phyloP scores from a whole-genome alignment of 2,797 vertebrate genomes.

The Kryptopterus vitreolus region DNA sequence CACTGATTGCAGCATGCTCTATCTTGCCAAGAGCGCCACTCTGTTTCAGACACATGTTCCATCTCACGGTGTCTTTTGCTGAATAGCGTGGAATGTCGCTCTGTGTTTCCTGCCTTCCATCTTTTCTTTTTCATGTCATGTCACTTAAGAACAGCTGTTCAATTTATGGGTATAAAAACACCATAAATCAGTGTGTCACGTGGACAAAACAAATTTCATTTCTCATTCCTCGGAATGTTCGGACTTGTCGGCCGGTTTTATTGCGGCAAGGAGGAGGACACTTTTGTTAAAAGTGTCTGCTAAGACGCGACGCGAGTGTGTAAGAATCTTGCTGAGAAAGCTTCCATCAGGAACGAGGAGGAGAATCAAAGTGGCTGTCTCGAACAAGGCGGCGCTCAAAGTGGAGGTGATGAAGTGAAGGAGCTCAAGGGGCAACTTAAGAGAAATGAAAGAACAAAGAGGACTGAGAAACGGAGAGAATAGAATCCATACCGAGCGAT shows the following conservation, averaged over 20 bases:
- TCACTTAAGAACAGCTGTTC: slow-evolving; percentile 40
- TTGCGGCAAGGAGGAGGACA: slow-evolving; percentile 40
- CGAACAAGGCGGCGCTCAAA: slow-evolving; percentile 54
- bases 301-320: slow-evolving; percentile 33
- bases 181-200: slow-evolving; percentile 46
- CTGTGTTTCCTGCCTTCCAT: slow-evolving; percentile 1
- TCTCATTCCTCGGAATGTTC: slow-evolving; percentile 53
- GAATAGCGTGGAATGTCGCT: neutral
- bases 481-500: neutral
- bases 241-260: slow-evolving; percentile 49
- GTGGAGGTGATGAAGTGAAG: slow-evolving; percentile 28
- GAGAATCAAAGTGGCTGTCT: slow-evolving; percentile 32
- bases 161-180: slow-evolving; percentile 13
- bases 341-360: slow-evolving; percentile 23
- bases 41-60: neutral
- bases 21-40: slow-evolving; percentile 16
- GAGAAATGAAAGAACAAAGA: slow-evolving; percentile 21
- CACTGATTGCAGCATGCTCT: slow-evolving; percentile 49
- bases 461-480: neutral
- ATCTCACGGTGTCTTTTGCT: neutral
- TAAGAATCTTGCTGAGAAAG: slow-evolving; percentile 40
- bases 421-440: slow-evolving; percentile 10
- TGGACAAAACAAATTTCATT: slow-evolving; percentile 44
- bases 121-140: neutral
- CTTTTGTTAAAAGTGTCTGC: slow-evolving; percentile 46